Percentiles rank a stretch among this genome's conserved stretches.
Conservation (phyloP, 2,797 vertebrate species). For the Sebastes melanostomus region DNA sequence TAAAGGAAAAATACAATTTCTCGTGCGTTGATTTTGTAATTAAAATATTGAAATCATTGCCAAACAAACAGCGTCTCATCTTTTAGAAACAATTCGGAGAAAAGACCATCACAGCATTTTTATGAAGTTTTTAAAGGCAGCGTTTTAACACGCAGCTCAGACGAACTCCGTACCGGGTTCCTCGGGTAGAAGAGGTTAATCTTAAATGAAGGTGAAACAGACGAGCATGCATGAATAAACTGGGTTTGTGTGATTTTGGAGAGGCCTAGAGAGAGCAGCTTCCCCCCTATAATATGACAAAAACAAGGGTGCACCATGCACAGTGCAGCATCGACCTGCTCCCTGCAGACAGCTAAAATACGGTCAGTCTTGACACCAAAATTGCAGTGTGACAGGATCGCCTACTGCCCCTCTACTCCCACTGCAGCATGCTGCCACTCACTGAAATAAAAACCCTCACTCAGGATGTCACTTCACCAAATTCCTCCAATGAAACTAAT, state of each 20-base stretch:
- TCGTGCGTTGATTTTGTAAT: no score
- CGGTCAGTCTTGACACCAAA: neutral
- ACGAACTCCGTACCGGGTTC: no score
- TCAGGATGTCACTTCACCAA: neutral
- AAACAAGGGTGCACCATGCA: no score
- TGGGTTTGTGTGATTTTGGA: neutral
- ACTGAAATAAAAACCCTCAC: neutral
- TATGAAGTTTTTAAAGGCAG: no score
- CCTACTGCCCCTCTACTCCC: neutral
- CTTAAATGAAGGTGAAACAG: neutral
- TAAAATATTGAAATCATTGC: no score
- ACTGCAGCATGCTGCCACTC: neutral
- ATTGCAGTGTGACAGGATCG: neutral
- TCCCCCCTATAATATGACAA: neutral
- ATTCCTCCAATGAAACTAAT: neutral
- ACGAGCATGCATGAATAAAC: neutral
- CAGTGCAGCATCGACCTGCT: neutral
- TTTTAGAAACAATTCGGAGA: no score
- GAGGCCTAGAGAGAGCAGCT: no score
- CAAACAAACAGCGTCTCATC: no score
- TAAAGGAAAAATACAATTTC: no score
- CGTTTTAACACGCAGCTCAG: no score
- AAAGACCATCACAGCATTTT: no score
- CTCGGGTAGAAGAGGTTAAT: no score
- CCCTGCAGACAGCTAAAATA: constrained; percentile 1